A percentile compares a stretch with the other conserved stretches of the same genome.
phyloP scores from a whole-genome alignment of 2,113 vertebrate species.

The Hemichromis elongatus region DNA sequence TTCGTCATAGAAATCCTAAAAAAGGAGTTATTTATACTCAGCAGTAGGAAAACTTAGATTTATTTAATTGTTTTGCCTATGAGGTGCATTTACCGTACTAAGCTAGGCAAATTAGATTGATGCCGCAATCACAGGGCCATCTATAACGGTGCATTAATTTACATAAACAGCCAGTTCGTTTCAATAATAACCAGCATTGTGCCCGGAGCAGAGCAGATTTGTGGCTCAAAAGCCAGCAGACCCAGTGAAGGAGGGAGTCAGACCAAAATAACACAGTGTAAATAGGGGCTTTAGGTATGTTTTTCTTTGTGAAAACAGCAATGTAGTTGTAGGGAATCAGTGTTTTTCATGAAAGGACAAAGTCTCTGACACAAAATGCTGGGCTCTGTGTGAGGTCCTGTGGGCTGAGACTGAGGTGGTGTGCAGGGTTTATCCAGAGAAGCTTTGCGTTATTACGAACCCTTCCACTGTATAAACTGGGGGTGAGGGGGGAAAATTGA shows the following conservation, averaged over 20 bases:
- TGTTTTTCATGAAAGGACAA: not conserved
- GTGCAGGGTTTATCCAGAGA: not conserved
- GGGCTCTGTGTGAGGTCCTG: not conserved
- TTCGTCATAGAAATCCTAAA: not conserved
- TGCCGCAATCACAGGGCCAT: not conserved
- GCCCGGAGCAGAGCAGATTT: not conserved
- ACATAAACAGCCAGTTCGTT: not conserved
- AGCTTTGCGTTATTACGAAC: not conserved
- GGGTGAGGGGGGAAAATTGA: not conserved
- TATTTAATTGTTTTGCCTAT: not conserved
- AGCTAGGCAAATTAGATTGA: not conserved
- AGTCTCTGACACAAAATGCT: not conserved
- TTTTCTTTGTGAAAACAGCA: not conserved
- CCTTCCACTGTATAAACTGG: not conserved
- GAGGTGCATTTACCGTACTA: not conserved
- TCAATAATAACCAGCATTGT: not conserved
- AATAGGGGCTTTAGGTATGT: not conserved
- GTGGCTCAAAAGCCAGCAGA: not conserved
- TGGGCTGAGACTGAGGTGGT: not conserved
- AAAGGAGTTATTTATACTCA: not conserved
- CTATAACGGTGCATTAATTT: not conserved
- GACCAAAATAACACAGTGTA: not conserved
- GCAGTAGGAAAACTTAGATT: not conserved
- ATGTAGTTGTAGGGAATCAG: not conserved
- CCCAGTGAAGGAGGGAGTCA: not conserved